These are phyloP conservation scores for Lanius ludovicianus DNA, from an alignment of 2,113 vertebrate genomes.

Conservation along the genomic window DNA sequence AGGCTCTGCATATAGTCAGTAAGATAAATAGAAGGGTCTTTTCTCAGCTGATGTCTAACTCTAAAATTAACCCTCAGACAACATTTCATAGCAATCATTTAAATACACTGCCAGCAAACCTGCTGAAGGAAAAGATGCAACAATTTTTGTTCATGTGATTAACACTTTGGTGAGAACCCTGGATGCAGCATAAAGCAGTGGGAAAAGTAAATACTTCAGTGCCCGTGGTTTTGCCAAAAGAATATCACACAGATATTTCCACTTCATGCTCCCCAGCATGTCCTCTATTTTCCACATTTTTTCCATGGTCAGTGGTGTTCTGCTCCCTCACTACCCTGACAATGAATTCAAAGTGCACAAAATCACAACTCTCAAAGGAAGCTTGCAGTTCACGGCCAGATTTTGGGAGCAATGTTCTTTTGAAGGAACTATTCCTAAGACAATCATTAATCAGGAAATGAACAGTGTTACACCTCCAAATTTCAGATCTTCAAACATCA, in stretches of 20 bases:
- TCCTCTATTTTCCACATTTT: neutral
- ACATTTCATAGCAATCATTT: neutral
- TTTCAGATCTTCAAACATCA: neutral
- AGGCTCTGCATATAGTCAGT: neutral
- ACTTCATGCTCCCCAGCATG: neutral
- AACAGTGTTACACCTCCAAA: neutral
- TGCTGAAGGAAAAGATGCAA: neutral
- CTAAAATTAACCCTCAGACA: neutral
- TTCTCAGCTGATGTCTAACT: neutral
- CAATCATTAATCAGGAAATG: neutral
- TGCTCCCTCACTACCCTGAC: neutral
- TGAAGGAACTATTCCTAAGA: neutral
- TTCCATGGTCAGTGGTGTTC: neutral
- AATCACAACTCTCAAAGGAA: neutral
- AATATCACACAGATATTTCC: neutral
- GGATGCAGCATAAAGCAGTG: neutral
- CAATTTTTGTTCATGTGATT: neutral
- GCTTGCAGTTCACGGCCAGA: neutral
- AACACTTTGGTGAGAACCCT: neutral
- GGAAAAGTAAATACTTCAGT: neutral
- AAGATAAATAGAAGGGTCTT: neutral
- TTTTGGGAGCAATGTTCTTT: neutral
- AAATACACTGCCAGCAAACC: neutral
- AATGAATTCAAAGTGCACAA: neutral
- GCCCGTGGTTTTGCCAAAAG: neutral